These are phyloP conservation scores for Picus viridis DNA, from an alignment of 2,797 vertebrate genomes.

Conservation along the genomic window DNA sequence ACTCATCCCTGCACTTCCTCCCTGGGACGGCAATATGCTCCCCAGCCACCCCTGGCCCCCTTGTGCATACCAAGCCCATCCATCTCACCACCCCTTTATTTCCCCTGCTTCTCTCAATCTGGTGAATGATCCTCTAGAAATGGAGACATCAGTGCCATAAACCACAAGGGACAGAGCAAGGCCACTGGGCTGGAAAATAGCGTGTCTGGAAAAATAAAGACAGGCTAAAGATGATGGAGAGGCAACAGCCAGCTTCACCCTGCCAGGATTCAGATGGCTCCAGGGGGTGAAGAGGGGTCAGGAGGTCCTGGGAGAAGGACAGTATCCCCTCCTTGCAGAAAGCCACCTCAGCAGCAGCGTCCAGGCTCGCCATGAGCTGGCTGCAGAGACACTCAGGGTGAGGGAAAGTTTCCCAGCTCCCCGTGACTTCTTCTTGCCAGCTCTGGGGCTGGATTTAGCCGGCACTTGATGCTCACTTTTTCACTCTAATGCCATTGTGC, in stretches of 20 bases:
- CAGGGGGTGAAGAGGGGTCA: background rate
- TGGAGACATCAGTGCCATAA: slow-evolving; percentile 63
- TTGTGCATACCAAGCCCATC: accelerated
- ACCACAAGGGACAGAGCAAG: slow-evolving; percentile 60
- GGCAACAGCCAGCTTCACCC: background rate
- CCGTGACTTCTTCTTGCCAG: background rate
- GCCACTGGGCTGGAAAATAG: slow-evolving; percentile 69
- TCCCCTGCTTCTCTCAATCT: background rate
- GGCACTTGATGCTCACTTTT: slow-evolving; percentile 8
- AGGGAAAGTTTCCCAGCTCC: background rate
- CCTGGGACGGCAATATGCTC: background rate
- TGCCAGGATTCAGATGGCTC: background rate
- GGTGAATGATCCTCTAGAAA: slow-evolving; percentile 42
- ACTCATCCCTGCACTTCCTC: background rate
- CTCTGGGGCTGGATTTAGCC: background rate
- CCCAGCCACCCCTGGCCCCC: accelerated
- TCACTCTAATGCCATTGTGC: slow-evolving; percentile 57
- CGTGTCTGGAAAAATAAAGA: slow-evolving; percentile 16
- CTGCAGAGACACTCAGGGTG: background rate
- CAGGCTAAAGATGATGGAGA: slow-evolving; percentile 34
- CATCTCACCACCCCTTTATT: background rate
- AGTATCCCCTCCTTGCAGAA: background rate
- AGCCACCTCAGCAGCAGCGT: accelerated
- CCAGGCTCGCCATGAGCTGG: accelerated
- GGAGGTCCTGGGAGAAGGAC: background rate